Evolutionary conservation across 30 jellyfish, hydroid and myxozoan species (phyloP).

Genomic region (Hydractinia symbiolongicarpus): DNA sequence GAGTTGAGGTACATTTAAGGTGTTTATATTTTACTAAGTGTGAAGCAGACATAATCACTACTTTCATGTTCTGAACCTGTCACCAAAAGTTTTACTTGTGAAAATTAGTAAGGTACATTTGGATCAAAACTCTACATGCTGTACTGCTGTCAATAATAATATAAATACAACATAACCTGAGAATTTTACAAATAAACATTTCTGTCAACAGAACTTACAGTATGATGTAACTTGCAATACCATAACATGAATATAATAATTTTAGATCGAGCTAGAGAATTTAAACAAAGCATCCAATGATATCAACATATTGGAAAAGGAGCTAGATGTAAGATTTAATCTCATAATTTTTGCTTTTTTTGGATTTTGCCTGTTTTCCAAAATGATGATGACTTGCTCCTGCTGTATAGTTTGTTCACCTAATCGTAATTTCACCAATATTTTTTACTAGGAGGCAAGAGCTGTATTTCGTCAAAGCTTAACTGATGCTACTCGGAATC

Average conservation of each 20-base stretch:
- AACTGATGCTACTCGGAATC: conserved; percentile 74
- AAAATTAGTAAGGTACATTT: no score
- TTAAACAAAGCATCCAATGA: conserved; percentile 79
- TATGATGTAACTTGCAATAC: no score
- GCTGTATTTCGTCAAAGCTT: conserved; percentile 64
- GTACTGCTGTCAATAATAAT: no score
- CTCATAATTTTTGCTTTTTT: neutral
- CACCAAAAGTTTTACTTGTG: neutral
- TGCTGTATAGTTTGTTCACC: no score
- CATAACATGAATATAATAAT: neutral
- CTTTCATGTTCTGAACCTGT: neutral
- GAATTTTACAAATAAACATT: no score
- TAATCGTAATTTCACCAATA: neutral
- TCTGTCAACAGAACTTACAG: no score
- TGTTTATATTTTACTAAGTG: neutral
- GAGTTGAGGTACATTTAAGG: conserved; percentile 46
- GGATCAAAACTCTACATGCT: no score
- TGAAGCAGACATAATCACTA: neutral
- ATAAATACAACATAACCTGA: no score
- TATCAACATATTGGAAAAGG: conserved; percentile 75
- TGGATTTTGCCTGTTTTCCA: no score
- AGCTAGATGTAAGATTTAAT: conserved; percentile 69
- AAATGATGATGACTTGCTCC: no score
- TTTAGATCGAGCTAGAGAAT: conserved; percentile 77
- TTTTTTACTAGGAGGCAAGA: conserved; percentile 79